These are phyloP conservation scores for Neoarius graeffei DNA, from an alignment of 2,113 vertebrate genomes.

Conservation along the genomic window DNA sequence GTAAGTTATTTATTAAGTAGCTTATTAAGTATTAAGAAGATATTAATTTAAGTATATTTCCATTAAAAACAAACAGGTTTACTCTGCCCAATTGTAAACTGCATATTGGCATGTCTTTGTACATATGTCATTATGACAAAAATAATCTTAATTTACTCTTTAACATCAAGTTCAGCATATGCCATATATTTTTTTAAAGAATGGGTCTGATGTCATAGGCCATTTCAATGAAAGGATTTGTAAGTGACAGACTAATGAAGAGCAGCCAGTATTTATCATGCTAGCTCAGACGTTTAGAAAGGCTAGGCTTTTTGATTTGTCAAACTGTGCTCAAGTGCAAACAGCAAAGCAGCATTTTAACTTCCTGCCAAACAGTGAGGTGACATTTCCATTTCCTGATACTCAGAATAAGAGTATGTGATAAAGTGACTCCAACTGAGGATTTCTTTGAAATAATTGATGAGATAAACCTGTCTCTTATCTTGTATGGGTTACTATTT, in stretches of 20 bases:
- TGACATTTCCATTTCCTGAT: constrained; percentile 2
- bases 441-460: not conserved
- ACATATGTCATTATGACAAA: not conserved
- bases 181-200: not conserved
- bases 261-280: not conserved
- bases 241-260: not conserved
- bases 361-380: not conserved
- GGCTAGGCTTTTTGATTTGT: not conserved
- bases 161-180: not conserved
- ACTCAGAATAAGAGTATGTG: not conserved
- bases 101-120: not conserved
- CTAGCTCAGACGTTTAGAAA: not conserved
- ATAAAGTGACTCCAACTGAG: not conserved
- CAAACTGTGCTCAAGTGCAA: not conserved
- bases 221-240: not conserved
- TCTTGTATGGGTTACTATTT: not conserved
- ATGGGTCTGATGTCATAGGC: not conserved
- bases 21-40: not conserved
- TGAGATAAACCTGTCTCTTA: not conserved
- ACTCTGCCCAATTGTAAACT: not conserved
- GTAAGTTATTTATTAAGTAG: too few relatives aligned
- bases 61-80: not conserved
- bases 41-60: not conserved
- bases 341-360: not conserved
- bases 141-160: not conserved